Evolutionary conservation across 2,113 vertebrate genomes (phyloP).

Genomic region (Orthonyx spaldingii): DNA sequence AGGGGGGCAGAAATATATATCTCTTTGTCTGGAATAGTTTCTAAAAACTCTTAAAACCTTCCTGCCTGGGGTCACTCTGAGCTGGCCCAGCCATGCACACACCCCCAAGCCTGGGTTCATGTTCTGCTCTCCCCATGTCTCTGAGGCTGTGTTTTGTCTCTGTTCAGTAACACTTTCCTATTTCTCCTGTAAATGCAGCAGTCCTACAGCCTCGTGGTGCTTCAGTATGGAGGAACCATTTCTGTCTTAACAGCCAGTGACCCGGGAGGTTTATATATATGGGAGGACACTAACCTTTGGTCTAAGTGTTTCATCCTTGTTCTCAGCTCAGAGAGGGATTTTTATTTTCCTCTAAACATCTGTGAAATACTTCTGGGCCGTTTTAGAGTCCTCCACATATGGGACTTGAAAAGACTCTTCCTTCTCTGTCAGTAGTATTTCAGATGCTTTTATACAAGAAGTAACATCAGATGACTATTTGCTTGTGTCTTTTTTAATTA

Average conservation of each 20-base stretch:
- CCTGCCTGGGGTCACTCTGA: not conserved
- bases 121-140: not conserved
- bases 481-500: slow-evolving; percentile 36
- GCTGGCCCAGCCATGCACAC: not conserved
- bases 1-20: not conserved
- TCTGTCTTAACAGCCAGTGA: slow-evolving; percentile 33
- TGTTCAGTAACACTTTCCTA: not conserved
- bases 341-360: slow-evolving; percentile 55
- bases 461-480: not conserved
- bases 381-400: slow-evolving; percentile 11
- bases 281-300: slow-evolving; percentile 57
- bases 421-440: slow-evolving; percentile 4
- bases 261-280: slow-evolving; percentile 52
- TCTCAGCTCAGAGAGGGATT: slow-evolving; percentile 26
- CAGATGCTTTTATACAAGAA: slow-evolving; percentile 4
- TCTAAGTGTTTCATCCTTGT: slow-evolving; percentile 55
- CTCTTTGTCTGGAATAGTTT: not conserved
- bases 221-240: not conserved
- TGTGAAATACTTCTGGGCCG: slow-evolving; percentile 39
- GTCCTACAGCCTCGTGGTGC: not conserved
- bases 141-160: not conserved
- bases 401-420: not conserved
- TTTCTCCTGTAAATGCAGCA: not conserved
- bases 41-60: not conserved
- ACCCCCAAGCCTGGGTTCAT: not conserved